Evolutionary conservation across 2,888 invertebrate genomes (phyloP).

Genomic region (Lithophane semibrunnea): DNA sequence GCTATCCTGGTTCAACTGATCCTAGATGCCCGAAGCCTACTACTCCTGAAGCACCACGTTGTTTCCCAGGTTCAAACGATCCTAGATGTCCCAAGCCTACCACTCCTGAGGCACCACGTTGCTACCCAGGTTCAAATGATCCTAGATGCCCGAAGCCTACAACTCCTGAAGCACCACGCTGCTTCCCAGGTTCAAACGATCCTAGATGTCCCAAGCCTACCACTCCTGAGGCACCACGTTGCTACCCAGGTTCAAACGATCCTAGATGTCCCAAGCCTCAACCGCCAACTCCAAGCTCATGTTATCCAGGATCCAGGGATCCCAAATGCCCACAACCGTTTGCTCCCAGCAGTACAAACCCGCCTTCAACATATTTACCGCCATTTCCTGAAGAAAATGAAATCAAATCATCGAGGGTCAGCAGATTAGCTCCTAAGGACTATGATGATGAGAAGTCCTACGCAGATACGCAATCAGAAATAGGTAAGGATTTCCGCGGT

Average conservation of each 20-base stretch:
- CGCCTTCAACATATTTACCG: constrained; percentile 87
- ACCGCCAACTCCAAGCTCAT: constrained; percentile 80
- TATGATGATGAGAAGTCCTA: constrained; percentile 75
- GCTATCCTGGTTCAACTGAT: constrained; percentile 5
- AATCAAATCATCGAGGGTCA: constrained; percentile 75
- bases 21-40: constrained; percentile 5
- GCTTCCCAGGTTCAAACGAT: constrained; percentile 73
- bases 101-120: constrained; percentile 53
- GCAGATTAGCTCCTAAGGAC: constrained; percentile 70
- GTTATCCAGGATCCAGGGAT: constrained; percentile 84
- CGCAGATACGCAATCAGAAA: constrained; percentile 77
- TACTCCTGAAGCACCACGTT: constrained; percentile 50
- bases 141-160: constrained; percentile 4
- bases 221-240: constrained; percentile 72
- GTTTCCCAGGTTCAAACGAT: constrained; percentile 29
- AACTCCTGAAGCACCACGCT: constrained; percentile 59
- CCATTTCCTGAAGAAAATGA: constrained; percentile 86
- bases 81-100: constrained; percentile 25
- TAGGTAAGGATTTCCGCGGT: constrained; percentile 75
- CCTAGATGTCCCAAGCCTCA: constrained; percentile 75
- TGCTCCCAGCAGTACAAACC: constrained; percentile 83
- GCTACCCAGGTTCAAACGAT: constrained; percentile 75
- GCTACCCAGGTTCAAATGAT: constrained; percentile 8
- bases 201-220: constrained; percentile 76
- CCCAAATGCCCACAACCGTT: constrained; percentile 86